Conservation (phyloP, 1,140 invertebrate genomes). For the Micrasema longulum region DNA sequence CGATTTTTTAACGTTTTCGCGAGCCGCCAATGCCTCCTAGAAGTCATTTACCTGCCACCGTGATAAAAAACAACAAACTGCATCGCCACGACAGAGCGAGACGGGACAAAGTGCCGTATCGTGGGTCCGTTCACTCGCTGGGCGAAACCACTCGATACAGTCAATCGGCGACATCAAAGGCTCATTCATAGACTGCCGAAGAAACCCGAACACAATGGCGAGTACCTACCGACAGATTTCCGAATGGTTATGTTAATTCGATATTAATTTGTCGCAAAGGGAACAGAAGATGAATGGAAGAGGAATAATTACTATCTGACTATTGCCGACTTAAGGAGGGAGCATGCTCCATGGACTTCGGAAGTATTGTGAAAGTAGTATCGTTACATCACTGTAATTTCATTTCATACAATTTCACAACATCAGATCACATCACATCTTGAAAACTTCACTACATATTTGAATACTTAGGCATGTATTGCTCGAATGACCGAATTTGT, state of each 20-base stretch:
- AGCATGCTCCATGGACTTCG: no score
- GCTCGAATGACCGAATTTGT: no score
- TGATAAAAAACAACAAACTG: constrained; percentile 24
- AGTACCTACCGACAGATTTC: constrained; percentile 23
- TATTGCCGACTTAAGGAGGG: no score
- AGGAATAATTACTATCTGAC: no score
- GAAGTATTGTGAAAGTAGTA: no score
- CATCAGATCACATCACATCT: no score
- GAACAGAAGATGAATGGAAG: neutral
- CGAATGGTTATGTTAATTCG: constrained; percentile 20
- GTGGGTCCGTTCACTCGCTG: constrained; percentile 5
- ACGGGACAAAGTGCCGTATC: constrained; percentile 5
- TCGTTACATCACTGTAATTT: no score
- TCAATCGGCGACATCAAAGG: constrained; percentile 34
- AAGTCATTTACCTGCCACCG: constrained; percentile 31
- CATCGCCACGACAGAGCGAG: neutral
- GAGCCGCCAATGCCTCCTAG: neutral
- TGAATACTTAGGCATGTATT: no score
- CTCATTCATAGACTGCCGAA: constrained; percentile 16
- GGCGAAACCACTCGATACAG: neutral
- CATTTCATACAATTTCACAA: no score
- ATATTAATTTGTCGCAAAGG: constrained; percentile 27
- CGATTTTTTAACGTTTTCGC: no score
- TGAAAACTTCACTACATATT: no score
- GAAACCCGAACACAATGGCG: constrained; percentile 25